Base-by-base conservation (phyloP, 2,888 invertebrate genomes). In the Choristoneura rosaceana region DNA sequence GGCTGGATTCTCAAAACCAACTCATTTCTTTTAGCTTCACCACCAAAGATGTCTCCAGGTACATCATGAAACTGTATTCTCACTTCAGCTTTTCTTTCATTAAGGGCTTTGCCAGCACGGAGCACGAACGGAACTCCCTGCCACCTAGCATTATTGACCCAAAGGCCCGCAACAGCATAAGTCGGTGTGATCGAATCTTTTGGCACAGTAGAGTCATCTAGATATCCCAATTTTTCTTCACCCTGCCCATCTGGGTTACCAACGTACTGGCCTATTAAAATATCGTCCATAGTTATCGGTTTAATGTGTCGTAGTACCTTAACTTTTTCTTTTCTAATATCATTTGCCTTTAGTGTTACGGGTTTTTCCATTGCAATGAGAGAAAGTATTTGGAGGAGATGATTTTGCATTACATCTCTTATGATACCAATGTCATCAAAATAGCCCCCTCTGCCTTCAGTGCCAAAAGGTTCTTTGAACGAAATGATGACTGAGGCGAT, bases 351-450 rank as follows among this genome's bases (percentile, higher is more conserved):
- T 74, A 98, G 96, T n/a, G 98, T 97, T 0, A 98, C 97, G 0
- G 99, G 99, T 87, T 99, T 99, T 83, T 99, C 99, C 99, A 99
- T 99, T 52, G 99, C 99, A 78, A 99, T 98, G 76, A 99, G 94
- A 14, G 99, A 98, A 34, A 99, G 93, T 82, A 99, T 99, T 95
- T 99, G 99, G 79, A 99, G 94, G 78, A 99, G 94, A 93, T 99
- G 99, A 90, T 99, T 99, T 93, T 99, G 99, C 99, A 99, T 99
- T 0, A 99, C 99, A 94, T 99, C 99, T 60, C 99, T 96, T 77
- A 99, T 98, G 74, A 99, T 99, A 34, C 99, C 99, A 93, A 99
- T 99, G 84, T 98, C 97, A 90, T 99, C 99, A 90, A 99, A 99
- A 87, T 99, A 99, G 1, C 99, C 99, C 45, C 99, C 99, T 78